Percentiles rank a stretch among this genome's conserved stretches.
phyloP scores from a whole-genome alignment of 2,888 invertebrate species.

The Synergus gifuensis region DNA sequence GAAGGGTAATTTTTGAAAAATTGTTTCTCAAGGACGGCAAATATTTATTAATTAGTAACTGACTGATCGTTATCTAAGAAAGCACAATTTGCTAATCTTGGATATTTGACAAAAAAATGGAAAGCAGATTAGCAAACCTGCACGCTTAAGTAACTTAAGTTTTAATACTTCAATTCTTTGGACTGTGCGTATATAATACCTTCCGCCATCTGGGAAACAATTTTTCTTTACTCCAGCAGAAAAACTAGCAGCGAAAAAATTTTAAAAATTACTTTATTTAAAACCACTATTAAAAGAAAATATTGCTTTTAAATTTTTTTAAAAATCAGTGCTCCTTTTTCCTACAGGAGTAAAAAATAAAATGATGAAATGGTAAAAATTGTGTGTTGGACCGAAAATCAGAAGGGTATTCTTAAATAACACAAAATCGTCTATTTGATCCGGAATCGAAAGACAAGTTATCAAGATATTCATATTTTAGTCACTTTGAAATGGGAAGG shows the following conservation, averaged over 20 bases:
- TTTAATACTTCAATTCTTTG: conserved; percentile 41
- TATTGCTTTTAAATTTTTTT: no score
- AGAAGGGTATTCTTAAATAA: neutral
- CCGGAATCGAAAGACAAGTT: conserved; percentile 26
- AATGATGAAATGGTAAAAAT: neutral
- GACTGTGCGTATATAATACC: conserved; percentile 41
- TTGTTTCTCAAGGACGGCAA: conserved; percentile 25
- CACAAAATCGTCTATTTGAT: conserved; percentile 15
- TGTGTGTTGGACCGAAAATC: conserved; percentile 28
- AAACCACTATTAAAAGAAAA: no score
- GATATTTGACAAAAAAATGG: conserved; percentile 17
- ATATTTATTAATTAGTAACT: conserved; percentile 37
- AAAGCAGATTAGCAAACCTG: conserved; percentile 38
- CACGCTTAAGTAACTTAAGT: conserved; percentile 39
- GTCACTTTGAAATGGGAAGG: conserved; percentile 34
- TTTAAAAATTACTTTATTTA: neutral
- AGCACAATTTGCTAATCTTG: conserved; percentile 38
- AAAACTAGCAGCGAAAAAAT: neutral
- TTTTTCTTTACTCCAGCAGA: conserved; percentile 33
- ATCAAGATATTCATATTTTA: conserved; percentile 25
- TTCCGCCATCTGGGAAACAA: conserved; percentile 31
- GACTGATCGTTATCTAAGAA: conserved; percentile 38
- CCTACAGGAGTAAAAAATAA: conserved; percentile 3
- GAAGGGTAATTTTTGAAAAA: conserved; percentile 27
- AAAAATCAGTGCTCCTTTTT: neutral